Evolutionary conservation across 2,888 invertebrate species (phyloP).

Genomic region (Lapara coniferarum): DNA sequence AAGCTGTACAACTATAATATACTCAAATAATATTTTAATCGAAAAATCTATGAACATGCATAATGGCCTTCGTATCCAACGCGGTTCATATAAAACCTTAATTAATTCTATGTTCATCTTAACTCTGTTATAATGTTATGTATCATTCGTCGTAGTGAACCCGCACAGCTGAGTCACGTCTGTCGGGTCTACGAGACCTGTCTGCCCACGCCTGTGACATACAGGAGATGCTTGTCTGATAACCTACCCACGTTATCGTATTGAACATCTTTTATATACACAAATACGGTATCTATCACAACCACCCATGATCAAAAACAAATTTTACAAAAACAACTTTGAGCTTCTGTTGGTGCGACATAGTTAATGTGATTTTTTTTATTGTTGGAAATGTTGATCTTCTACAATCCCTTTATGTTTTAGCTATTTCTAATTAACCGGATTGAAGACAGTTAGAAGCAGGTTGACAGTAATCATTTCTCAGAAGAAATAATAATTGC

Average conservation of each 20-base stretch:
- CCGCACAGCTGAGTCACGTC: constrained; percentile 6
- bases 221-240: constrained; percentile 13
- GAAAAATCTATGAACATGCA: too few species aligned
- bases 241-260: constrained; percentile 16
- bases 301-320: not conserved
- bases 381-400: not conserved
- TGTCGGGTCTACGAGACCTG: not conserved
- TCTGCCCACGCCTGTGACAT: constrained; percentile 8
- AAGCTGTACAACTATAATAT: too few species aligned
- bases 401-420: not conserved
- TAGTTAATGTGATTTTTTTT: too few species aligned
- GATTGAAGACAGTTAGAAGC: too few species aligned
- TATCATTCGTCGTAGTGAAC: not conserved
- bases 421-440: too few species aligned
- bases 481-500: too few species aligned
- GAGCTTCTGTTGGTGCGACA: not conserved
- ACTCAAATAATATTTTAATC: too few species aligned
- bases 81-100: not conserved
- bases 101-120: not conserved
- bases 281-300: not conserved
- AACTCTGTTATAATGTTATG: not conserved
- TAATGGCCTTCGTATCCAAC: too few species aligned
- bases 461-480: not conserved
- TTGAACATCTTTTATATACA: not conserved
- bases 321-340: not conserved